phyloP scores from a whole-genome alignment of 1,140 invertebrate genomes.

The Drosophila lowei region DNA sequence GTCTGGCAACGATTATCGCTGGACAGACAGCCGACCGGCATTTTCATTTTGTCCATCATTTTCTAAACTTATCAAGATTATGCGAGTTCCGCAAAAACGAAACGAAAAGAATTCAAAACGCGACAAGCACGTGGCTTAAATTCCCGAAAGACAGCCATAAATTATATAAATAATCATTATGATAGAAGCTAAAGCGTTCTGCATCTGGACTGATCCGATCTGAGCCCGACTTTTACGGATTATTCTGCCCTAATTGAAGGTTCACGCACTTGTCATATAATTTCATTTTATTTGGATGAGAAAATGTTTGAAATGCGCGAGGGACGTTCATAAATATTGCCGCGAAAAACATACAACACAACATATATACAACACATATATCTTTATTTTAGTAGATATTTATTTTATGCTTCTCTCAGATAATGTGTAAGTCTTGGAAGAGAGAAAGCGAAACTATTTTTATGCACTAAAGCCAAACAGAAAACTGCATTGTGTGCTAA shows the following conservation, averaged over 20 bases:
- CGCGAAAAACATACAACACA: background rate
- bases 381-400: background rate
- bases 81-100: conserved; percentile 23
- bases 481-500: conserved; percentile 44
- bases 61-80: conserved; percentile 24
- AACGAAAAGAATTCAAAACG: conserved; percentile 5
- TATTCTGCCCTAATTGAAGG: conserved; percentile 11
- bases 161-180: no score
- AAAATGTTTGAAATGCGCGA: conserved; percentile 4
- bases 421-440: background rate
- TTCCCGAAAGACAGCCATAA: background rate
- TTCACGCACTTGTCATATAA: conserved; percentile 12
- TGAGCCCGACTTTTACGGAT: background rate
- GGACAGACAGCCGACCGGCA: conserved; percentile 10
- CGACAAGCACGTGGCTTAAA: conserved; percentile 15
- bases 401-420: background rate
- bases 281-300: conserved; percentile 16
- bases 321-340: conserved; percentile 2
- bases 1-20: conserved; percentile 29
- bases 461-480: conserved; percentile 18
- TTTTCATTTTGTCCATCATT: conserved; percentile 10
- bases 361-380: conserved; percentile 1
- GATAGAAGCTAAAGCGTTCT: background rate
- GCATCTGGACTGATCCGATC: conserved; percentile 21
- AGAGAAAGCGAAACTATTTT: conserved; percentile 42